Evolutionary conservation across 2,888 invertebrate species (phyloP), one percentile per base, ranked within the genome.

Genomic region (Eretmocerus hayati): DNA sequence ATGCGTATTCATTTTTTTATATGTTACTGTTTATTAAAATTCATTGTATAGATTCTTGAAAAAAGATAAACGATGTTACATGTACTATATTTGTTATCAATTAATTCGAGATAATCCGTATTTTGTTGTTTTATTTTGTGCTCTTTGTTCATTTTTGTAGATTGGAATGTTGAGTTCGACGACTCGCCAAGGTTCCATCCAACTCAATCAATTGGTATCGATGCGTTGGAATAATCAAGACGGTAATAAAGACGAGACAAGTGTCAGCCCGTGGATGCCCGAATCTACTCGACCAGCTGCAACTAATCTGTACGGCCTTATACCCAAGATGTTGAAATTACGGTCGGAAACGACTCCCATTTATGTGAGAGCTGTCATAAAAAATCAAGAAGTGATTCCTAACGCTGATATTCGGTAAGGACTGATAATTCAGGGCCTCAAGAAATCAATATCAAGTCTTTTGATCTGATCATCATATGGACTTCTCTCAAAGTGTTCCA

Each of bases 311-410:
- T 74, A 74, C 0, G 74, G 77, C 8, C 67, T 79, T 1, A 73
- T 88, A 16, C 72, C 76, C 21, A 73, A 75, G 50, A 80, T 88
- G 73, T 76, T 79, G 2, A 64, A 72, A 16, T 62, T 87, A 8
- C 76, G 87, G 46, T 67, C 76, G 19, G 72, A 72, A 48, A 83
- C 84, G 0, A 85, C 87, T 1, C 80, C 87, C 4, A 81, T 89
- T 60, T 87, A 87, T 62, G 77, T 86, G 59, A 83, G 83, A 59
- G 77, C 81, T 3, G 80, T 85, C 42, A 77, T 77, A 57, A 87
- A 85, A 62, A 80, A 83, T 39, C 80, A 80, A 1, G 74, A 73
- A 51, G 74, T 77, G 46, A 71, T 77, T 40, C 80, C 80, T 18
- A 89, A 86, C 69, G 81, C 83, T 52, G 82, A 81, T 58, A 75